Evolutionary conservation across 2,888 invertebrate genomes (phyloP), one percentile per base, ranked within the genome.

Genomic region (Sinelater perroti): DNA sequence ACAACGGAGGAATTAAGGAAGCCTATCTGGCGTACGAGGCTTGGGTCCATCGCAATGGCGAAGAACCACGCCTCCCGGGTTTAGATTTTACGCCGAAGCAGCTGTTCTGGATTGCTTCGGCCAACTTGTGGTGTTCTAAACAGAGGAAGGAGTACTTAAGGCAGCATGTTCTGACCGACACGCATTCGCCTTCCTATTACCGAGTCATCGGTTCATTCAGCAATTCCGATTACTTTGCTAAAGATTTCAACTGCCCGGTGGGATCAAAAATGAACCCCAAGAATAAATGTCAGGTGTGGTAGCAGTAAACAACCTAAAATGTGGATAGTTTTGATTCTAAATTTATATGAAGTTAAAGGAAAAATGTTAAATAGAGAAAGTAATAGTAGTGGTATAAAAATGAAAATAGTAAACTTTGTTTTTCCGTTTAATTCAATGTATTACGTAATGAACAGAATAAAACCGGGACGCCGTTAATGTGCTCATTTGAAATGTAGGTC

Each of bases 221-320:
- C 20, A 56, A 56, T 31, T 38, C 45, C 1, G 26, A 56, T n/a
- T 18, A 44, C n/a, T 56, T 56, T 38, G 51, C 51, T n/a, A 36
- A 30, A n/a, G 56, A 56, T 6, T 56, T 56, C 18, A 45, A 56
- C 17, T 56, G 56, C 26, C 45, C 51, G 1, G 8, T 14, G 11
- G 38, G 38, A 10, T 45, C 56, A 10, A 21, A 20, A 13, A 56
- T 56, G 56, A 51, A 51, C 46, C 51, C 56, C 14, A 17, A 42
- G n/a, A 18, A 51, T 10, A 56, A 56, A 46, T 56, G 56, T 31
- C 14, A 30, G 5, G 11, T 56, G 45, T 56, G 56, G 56, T 56
- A 14, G n/a, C n/a, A n/a, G n/a, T n/a, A 24, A 24, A 24, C 5
- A 16, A 35, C 24, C 4, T 24, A 31, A 31, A 31, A 31, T 31